phyloP scores from a whole-genome alignment of 2,888 invertebrate genomes.

The Helicoverpa assulta region DNA sequence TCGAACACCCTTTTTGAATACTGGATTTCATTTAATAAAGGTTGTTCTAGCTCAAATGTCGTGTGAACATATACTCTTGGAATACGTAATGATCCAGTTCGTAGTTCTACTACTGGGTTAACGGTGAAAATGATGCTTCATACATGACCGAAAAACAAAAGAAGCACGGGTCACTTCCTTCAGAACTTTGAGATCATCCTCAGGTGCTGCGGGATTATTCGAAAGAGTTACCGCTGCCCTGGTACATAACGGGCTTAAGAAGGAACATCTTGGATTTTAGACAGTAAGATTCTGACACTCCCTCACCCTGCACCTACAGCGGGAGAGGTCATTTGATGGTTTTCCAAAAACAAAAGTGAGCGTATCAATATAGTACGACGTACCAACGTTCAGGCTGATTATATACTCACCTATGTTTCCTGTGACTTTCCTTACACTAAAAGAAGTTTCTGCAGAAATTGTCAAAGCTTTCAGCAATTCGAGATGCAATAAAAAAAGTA shows the following conservation, averaged over 20 bases:
- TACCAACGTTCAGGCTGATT: neutral
- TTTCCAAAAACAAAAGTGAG: no score
- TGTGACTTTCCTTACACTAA: no score
- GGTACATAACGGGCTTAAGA: no score
- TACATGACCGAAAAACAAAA: neutral
- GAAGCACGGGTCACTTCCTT: neutral
- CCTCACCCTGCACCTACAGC: no score
- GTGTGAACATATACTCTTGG: constrained; percentile 26
- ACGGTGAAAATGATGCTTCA: neutral
- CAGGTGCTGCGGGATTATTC: neutral
- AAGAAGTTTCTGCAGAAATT: no score
- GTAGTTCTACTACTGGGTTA: neutral
- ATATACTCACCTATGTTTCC: neutral
- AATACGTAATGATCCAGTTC: neutral
- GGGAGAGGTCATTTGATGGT: no score
- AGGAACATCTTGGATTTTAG: no score
- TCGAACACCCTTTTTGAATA: constrained; percentile 70
- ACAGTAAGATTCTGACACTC: no score
- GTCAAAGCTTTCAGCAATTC: neutral
- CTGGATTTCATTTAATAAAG: constrained; percentile 67
- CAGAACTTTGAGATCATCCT: neutral
- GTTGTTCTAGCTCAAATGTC: constrained; percentile 37
- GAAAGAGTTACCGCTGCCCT: no score
- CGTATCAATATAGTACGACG: no score
- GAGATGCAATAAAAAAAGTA: neutral